Conservation (phyloP, 2,888 invertebrate genomes). For the Folsomia manolachei region DNA sequence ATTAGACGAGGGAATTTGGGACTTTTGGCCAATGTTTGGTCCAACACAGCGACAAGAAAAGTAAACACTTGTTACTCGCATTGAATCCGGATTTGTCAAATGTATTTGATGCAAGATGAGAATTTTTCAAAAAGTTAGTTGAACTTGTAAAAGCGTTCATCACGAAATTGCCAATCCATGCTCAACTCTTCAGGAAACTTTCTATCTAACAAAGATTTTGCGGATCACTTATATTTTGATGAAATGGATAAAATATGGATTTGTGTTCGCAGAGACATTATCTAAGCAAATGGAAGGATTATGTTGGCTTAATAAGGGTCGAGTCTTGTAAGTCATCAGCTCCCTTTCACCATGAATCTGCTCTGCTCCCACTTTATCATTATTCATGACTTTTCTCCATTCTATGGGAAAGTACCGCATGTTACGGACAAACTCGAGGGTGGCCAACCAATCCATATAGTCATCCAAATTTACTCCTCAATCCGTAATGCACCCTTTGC, state of each 20-base stretch:
- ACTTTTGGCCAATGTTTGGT: conserved; percentile 3
- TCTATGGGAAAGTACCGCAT: conserved; percentile 6
- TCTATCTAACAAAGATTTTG: not conserved
- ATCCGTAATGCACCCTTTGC: not conserved
- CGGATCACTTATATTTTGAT: not conserved
- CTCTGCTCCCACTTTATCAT: conserved; percentile 21
- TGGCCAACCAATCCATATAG: not conserved
- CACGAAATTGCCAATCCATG: not conserved
- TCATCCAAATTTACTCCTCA: not conserved
- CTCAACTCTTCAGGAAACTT: not conserved
- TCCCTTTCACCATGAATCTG: too few species aligned
- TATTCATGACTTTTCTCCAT: conserved; percentile 17
- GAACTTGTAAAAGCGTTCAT: not conserved
- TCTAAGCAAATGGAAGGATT: conserved; percentile 8
- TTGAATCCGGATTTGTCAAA: not conserved
- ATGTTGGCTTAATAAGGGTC: not conserved
- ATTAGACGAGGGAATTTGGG: conserved; percentile 5
- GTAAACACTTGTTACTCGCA: not conserved
- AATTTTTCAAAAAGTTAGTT: not conserved
- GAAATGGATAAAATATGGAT: conserved; percentile 2
- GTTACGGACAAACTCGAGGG: not conserved
- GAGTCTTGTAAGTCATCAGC: conserved; percentile 12
- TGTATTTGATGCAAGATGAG: not conserved
- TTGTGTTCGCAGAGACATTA: not conserved
- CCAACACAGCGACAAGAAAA: too few species aligned